Evolutionary conservation across 1,140 invertebrate species (phyloP), one percentile per base, ranked within the genome.

Genomic region (Maconellicoccus hirsutus): DNA sequence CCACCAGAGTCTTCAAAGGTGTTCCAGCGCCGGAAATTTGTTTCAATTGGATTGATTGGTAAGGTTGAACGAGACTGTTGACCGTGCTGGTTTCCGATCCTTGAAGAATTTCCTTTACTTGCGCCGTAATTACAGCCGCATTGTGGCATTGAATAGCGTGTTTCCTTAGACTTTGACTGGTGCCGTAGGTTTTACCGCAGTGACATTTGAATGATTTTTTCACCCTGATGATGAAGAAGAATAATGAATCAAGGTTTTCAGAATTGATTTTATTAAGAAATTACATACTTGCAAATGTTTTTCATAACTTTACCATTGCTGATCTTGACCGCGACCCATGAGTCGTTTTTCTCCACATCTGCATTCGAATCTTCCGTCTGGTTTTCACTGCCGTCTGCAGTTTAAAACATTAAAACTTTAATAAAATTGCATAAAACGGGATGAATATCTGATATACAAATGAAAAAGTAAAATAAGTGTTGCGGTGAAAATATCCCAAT

Each of bases 101-200:
- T 70, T 42, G 22, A 12, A 25, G 33, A 1, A 29, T 69, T 4
- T 59, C 63, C 26, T 74, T 73, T 7, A 74, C 74, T 6, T 76
- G 52, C 27, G 73, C 74, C 29, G 77, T 75, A 72, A 76, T 73
- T 26, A 73, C 74, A 14, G 75, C 71, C n/a, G 78, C 77, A 70
- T 81, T 82, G 78, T 88, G 87, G 74, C 85, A 82, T 1, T 82
- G 75, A 63, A 83, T 78, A 3, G 84, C 82, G 76, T 92, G 90
- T 75, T 84, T 87, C 75, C 88, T 89, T 74, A 92, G 80, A 29
- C 88, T 88, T 78, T 89, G 86, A 14, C 84, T 80, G 63, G 89
- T 89, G 78, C 89, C 89, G 80, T 91, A 92, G 77, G 86, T 90
- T 81, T 91, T 92, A 70, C 89, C 89, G 80, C 90, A 92, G 76